Evolutionary conservation across 2,113 vertebrate species (phyloP).

Genomic region (Procavia capensis): DNA sequence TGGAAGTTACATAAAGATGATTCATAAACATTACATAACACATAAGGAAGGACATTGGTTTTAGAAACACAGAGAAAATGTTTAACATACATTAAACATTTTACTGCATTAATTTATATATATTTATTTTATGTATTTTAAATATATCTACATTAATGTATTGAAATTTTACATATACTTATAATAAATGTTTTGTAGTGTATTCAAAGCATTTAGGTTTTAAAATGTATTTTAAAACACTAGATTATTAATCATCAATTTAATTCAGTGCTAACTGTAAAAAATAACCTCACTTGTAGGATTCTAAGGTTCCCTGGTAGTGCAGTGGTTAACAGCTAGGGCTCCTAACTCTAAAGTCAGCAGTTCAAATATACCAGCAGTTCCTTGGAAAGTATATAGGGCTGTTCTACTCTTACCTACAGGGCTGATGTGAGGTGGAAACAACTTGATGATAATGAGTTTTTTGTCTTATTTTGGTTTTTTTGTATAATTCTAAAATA

Average conservation of each 20-base stretch:
- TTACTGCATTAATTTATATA: not conserved
- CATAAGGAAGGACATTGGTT: not conserved
- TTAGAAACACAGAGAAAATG: slow-evolving; percentile 2
- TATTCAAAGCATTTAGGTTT: not conserved
- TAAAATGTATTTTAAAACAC: not conserved
- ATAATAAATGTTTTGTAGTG: not conserved
- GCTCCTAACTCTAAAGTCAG: too few relatives aligned
- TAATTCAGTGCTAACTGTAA: not conserved
- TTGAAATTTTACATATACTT: not conserved
- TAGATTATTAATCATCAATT: not conserved
- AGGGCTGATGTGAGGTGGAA: too few relatives aligned
- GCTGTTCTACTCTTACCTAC: too few relatives aligned
- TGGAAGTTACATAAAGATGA: not conserved
- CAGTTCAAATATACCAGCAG: too few relatives aligned
- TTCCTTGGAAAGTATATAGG: too few relatives aligned
- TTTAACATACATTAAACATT: not conserved
- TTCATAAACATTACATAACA: not conserved
- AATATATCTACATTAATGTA: not conserved
- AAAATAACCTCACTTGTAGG: not conserved
- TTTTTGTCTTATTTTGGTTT: too few relatives aligned
- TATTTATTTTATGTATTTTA: not conserved
- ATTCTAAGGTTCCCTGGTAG: not conserved
- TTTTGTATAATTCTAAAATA: too few relatives aligned
- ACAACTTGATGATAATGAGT: too few relatives aligned
- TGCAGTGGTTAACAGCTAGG: too few relatives aligned